Base-by-base conservation (phyloP, 2,797 vertebrate species). In the Carapus acus region DNA sequence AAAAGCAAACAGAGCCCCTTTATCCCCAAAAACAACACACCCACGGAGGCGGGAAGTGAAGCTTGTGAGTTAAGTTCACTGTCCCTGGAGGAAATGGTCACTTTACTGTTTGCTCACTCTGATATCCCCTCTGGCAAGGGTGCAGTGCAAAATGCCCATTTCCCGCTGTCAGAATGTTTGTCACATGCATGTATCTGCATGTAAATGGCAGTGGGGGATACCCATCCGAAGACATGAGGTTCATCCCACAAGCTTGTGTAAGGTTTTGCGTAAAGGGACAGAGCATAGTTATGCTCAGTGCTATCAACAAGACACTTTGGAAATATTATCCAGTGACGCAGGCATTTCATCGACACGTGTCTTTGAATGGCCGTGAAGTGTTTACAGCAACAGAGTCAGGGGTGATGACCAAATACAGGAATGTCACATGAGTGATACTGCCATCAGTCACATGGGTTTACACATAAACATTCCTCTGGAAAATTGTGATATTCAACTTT, bases 51-150 rank as follows among this genome's bases (percentile, higher is more conserved):
- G 21, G 75, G 74, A 75, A 73, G 63, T 58, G n/a, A n/a, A n/a
- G n/a, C n/a, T n/a, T 49, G 64, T 37, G 52, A 58, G 41, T 55
- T 67, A 70, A 78, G 69, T 76, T 78, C 72, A 71, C 46, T 40
- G 71, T 76, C 76, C 66, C 67, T 27, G 43, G 42, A 74, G 75
- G 57, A 76, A 70, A 44, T 41, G 36, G 21, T 69, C 66, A 55
- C 60, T 64, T 69, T 49, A 13, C 39, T 58, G 21, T 15, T 71
- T 65, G 49, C 3, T 50, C n/a, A n/a, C 27, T 45, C 33, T 47
- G 63, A 54, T 60, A 46, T 50, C 51, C 40, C 31, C 33, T 22
- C 39, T 31, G 33, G 47, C 43, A 40, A 16, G 13, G 44, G 3
- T n/a, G 16, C 31, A 20, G 12, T 21, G 39, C 39, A 58, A 66